Base-by-base conservation (phyloP, 1,140 invertebrate genomes). In the Drosophila elegans region DNA sequence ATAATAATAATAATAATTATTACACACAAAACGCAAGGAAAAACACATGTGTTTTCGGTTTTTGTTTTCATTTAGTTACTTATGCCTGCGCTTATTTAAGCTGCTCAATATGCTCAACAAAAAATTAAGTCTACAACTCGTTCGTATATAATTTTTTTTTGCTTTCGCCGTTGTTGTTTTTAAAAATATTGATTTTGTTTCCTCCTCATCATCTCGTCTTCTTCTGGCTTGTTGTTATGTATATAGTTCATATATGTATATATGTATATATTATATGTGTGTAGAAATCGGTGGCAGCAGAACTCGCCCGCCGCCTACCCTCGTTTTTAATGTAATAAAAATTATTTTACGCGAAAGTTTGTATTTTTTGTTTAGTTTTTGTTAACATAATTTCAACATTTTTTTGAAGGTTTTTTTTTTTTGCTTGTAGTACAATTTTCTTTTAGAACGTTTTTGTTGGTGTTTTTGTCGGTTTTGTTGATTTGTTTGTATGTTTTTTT, bases 311-410 rank as follows among this genome's bases (percentile, higher is more conserved):
- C 42, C 56, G 44, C 42, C 45, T 21, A 39, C 38, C 10, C 16
- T 46, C 44, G 44, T 63, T 39, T 74, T 61, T 39, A 59, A 49
- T 62, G 68, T 42, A 66, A 74, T 69, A 77, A 79, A 84, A 77
- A 77, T 61, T 71, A 76, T 75, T 59, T 60, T 71, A 78, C 45
- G 54, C 63, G 51, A 55, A 71, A 71, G 51, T 55, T 68, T 63
- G 59, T 73, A 59, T 49, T 67, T 61, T 61, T 73, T 64, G 13
- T 60, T 62, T 74, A 16, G 39, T 38, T 57, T 48, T 53, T 71
- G 42, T 80, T 68, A 83, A 82, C 80, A 82, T 82, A 78, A 78
- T 74, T 83, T 83, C 75, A 83, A 83, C 71, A 73, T 74, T 80
- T 80, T 48, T 59, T 63, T 74, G 38, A 71, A 52, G 68, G 57